phyloP scores from a whole-genome alignment of 2,113 vertebrate genomes.

The Albula glossodonta region DNA sequence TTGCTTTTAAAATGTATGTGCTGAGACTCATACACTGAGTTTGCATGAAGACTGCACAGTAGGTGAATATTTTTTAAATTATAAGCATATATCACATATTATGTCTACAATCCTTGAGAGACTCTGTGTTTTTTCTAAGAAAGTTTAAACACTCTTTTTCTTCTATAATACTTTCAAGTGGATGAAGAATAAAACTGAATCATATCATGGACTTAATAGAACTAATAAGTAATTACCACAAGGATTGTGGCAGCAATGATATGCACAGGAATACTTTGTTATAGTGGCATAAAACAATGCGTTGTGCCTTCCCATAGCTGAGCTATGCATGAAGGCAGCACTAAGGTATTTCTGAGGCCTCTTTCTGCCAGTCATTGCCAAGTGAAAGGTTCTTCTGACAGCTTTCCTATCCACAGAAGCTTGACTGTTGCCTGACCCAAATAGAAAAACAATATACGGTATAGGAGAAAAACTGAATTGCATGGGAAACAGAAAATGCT shows the following conservation, averaged over 20 bases:
- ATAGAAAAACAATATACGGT: conserved; percentile 18
- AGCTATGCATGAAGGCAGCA: neutral
- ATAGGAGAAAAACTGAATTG: neutral
- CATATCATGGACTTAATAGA: neutral
- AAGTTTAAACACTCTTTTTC: neutral
- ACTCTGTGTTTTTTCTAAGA: neutral
- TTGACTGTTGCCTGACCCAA: conserved; percentile 10
- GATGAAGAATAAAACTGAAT: neutral
- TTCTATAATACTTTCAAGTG: neutral
- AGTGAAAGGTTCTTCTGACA: conserved; percentile 9
- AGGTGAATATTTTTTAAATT: neutral
- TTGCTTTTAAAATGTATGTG: neutral
- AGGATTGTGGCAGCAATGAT: neutral
- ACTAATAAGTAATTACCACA: too few relatives aligned
- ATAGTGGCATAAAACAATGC: neutral
- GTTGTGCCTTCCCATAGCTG: neutral
- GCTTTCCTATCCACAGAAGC: neutral
- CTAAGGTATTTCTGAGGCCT: neutral
- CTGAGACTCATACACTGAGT: neutral
- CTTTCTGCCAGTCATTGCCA: conserved; percentile 11
- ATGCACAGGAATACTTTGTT: neutral
- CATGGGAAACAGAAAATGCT: neutral
- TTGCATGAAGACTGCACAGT: neutral
- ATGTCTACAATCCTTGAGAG: neutral
- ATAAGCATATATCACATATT: neutral